phyloP scores from a whole-genome alignment of 2,888 invertebrate species.

The Sisyra nigra region DNA sequence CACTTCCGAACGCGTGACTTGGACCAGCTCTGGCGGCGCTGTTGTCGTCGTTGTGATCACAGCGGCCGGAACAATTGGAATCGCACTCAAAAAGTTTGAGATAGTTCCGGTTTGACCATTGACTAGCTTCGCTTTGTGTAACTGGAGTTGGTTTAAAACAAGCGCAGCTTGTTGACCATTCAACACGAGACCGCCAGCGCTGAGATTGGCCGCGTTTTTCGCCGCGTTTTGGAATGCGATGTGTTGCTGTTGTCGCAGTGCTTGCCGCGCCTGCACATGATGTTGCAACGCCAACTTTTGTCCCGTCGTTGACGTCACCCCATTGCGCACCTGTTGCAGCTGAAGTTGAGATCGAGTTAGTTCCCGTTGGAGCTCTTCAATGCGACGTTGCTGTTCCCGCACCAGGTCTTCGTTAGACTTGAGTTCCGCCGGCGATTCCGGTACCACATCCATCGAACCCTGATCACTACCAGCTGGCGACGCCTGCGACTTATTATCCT shows the following conservation, averaged over 20 bases:
- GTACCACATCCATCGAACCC: constrained; percentile 20
- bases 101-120: constrained; percentile 37
- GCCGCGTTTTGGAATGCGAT: constrained; percentile 43
- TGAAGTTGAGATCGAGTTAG: constrained; percentile 63
- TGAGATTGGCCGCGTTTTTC: constrained; percentile 37
- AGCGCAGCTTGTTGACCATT: constrained; percentile 41
- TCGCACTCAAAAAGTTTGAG: constrained; percentile 37
- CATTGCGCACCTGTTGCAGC: constrained; percentile 39
- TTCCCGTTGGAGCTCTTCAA: constrained; percentile 74
- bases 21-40: constrained; percentile 18
- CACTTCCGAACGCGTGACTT: constrained; percentile 9
- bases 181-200: constrained; percentile 37
- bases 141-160: constrained; percentile 32
- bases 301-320: constrained; percentile 15
- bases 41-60: constrained; percentile 22
- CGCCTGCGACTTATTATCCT: constrained; percentile 22
- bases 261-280: constrained; percentile 17
- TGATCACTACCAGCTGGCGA: constrained; percentile 30
- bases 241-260: constrained; percentile 36
- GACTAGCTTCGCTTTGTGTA: constrained; percentile 29
- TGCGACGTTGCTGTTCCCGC: constrained; percentile 69
- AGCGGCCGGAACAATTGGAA: constrained; percentile 21
- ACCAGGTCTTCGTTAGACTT: constrained; percentile 49
- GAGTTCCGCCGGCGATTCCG: constrained; percentile 9
- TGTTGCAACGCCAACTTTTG: constrained; percentile 24